Evolutionary conservation across 2,888 invertebrate species (phyloP), one percentile per base, ranked within the genome.

Genomic region (Sminthurinus aureus): DNA sequence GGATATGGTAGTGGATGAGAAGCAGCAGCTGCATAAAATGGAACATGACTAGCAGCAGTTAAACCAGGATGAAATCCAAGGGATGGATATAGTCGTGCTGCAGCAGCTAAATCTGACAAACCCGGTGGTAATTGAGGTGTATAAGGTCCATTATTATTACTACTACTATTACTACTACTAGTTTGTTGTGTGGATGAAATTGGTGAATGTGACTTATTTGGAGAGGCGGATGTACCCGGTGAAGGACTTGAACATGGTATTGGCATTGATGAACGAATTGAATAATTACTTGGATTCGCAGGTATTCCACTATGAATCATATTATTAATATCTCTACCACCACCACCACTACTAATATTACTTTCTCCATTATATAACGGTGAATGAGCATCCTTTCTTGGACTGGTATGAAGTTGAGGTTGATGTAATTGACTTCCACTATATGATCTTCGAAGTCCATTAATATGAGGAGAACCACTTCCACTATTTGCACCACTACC

Each of bases 181-280:
- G 20, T 82, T 51, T 83, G 83, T 26, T 64, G 64, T 2, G 51
- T 20, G 26, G 79, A 26, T 24, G 84, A 76, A 18, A 73, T 79
- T 0, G 85, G 85, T 26, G 86, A 86, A n/a, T 83, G 84, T 64
- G 88, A 87, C 79, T 88, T 88, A 38, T 78, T 83, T 26, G 87
- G 87, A 1, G 88, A 88, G 20, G 88, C 88, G 24, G 87, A 87
- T 0, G 87, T 82, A 51, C 85, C 87, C 15, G 85, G 86, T 1
- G 87, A 85, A 8, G 88, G 88, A 12, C 87, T 87, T 51, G 88
- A 88, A 79, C 87, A 87, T 3, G 88, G 88, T 52, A 88, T 86
- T 12, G 87, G 87, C 74, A 88, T 85, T 24, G 87, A 87, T 13
- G 87, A 87, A 38, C 88, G 83, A 18, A 77, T 67, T 18, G 87